phyloP scores from a whole-genome alignment of 2,888 invertebrate species.

The Adineta ricciae region DNA sequence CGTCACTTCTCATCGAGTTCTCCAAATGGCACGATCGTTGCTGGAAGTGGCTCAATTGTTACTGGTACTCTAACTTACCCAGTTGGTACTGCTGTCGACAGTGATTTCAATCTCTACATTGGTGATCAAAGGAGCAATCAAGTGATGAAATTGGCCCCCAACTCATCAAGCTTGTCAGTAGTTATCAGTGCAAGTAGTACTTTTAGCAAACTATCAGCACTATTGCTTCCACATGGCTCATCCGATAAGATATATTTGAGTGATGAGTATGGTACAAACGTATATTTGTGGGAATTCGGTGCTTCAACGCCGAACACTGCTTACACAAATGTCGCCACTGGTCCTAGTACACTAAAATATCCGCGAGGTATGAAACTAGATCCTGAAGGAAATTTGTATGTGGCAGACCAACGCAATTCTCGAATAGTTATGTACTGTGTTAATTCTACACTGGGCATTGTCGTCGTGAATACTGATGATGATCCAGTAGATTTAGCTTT shows the following conservation, averaged over 20 bases:
- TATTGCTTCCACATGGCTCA: background rate
- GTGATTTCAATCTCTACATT: no score
- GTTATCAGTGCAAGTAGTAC: no score
- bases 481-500: no score
- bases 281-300: background rate
- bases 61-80: no score
- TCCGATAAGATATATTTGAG: background rate
- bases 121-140: no score
- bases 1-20: no score
- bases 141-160: no score
- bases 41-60: background rate
- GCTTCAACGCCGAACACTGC: background rate
- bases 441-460: background rate
- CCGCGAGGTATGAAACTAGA: background rate
- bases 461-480: no score
- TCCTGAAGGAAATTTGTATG: background rate
- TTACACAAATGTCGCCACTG: background rate
- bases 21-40: no score
- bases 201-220: background rate
- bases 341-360: background rate
- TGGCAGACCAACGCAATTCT: background rate
- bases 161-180: no score
- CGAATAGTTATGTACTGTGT: background rate
- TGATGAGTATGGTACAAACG: background rate
- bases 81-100: no score